Evolutionary conservation across 1,140 invertebrate species (phyloP), one percentile per base, ranked within the genome.

Genomic region (Cephus cinctus): DNA sequence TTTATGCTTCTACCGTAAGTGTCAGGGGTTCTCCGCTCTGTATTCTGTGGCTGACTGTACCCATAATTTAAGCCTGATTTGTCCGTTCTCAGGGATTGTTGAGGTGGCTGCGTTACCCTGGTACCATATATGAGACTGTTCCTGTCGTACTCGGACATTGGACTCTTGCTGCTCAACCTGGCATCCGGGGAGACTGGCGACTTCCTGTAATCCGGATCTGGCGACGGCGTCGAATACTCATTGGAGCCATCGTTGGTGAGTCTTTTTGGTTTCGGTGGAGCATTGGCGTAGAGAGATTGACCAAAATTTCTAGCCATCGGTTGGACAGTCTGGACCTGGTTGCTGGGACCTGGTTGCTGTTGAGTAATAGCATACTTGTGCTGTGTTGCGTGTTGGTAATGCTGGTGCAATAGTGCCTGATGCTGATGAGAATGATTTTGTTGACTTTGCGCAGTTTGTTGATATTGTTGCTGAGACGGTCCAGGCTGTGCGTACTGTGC

Each of bases 241-340:
- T 82, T 84, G 2, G 83, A 82, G 12, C 78, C 74, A 48, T 75
- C 79, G n/a, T n/a, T n/a, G 4, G 61, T 66, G n/a, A 83, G 54
- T 25, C 90, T 78, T 67, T 88, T 77, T 1, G 90, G 90, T 69
- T 94, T 94, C 1, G 90, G 90, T 4, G 90, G 90, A 2, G 91
- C 89, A 77, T 94, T 95, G 4, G 87, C 91, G 67, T 95, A 95
- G 2, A 92, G 79, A 0, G 89, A 90, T 56, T 89, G 86, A 16
- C 70, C 73, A 32, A 64, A 69, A 30, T 71, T 71, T 9, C 63
- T 49, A 0, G 58, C 56, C 48, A 59, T 61, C 0, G 64, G 58
- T 32, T 65, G 65, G 0, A 59, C 56, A 0, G 59, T 50, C 18
- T 69, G 63, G 15, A 65, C 57, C 14, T 36, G 14, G 31, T 54